Evolutionary conservation across 1,140 invertebrate species (phyloP).

Genomic region (Phortica variegata): DNA sequence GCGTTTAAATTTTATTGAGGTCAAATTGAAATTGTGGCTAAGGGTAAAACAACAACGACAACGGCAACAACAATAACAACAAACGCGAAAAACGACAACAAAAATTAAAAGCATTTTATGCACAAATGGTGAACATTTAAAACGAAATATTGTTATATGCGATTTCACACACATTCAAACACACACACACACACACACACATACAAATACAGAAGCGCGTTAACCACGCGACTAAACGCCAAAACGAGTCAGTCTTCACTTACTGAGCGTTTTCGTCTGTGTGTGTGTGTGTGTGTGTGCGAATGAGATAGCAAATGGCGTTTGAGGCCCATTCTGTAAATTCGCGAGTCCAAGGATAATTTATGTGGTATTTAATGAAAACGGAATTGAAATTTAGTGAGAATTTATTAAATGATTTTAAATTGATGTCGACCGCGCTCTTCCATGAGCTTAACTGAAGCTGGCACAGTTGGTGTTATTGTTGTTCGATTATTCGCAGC

Average conservation of each 20-base stretch:
- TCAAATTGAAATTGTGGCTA: slow-evolving; percentile 51
- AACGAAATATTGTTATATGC: slow-evolving; percentile 51
- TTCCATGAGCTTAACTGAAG: too few relatives aligned
- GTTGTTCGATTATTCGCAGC: too few relatives aligned
- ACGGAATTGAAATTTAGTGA: slow-evolving; percentile 52
- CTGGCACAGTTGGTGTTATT: background rate
- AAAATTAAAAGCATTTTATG: slow-evolving; percentile 53
- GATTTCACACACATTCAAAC: slow-evolving; percentile 24
- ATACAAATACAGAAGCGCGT: too few relatives aligned
- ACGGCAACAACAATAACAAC: slow-evolving; percentile 16
- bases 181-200: too few relatives aligned
- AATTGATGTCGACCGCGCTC: slow-evolving; percentile 38
- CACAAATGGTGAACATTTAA: slow-evolving; percentile 47
- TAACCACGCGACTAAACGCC: too few relatives aligned
- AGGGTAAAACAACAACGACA: slow-evolving; percentile 3
- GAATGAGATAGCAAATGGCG: too few relatives aligned
- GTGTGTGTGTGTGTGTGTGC: too few relatives aligned
- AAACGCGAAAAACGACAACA: too few relatives aligned
- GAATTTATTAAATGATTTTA: slow-evolving; percentile 54
- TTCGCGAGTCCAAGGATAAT: slow-evolving; percentile 37
- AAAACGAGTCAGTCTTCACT: too few relatives aligned
- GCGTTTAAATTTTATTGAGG: slow-evolving; percentile 51
- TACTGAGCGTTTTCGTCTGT: too few relatives aligned
- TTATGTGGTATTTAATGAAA: slow-evolving; percentile 54
- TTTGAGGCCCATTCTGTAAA: too few relatives aligned